These are phyloP conservation scores for Helarctos malayanus DNA, from an alignment of 2,797 vertebrate species.

Conservation along the genomic window DNA sequence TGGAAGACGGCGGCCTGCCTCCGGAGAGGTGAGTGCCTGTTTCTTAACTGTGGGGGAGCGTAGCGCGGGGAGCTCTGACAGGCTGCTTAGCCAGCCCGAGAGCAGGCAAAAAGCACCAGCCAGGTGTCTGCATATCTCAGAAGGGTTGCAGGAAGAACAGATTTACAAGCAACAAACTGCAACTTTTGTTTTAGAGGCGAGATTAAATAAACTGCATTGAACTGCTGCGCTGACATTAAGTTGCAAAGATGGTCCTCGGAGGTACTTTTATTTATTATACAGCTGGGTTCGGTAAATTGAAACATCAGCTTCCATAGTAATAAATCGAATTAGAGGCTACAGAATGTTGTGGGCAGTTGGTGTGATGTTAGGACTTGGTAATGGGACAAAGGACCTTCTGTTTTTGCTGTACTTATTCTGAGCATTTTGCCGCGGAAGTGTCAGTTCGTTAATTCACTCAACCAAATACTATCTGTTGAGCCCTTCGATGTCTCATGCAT, in stretches of 20 bases:
- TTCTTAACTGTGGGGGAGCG: neutral
- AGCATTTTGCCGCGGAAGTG: neutral
- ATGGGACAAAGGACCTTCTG: neutral
- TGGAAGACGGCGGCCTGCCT: constrained; percentile 74
- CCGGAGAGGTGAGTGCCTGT: constrained; percentile 82
- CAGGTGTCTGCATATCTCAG: neutral
- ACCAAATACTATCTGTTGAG: neutral
- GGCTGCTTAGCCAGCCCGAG: neutral
- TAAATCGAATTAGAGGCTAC: constrained; percentile 23
- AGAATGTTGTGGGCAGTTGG: neutral
- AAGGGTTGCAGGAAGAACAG: rapidly evolving
- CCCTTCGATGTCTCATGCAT: neutral
- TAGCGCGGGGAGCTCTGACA: rapidly evolving
- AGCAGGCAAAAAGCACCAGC: neutral
- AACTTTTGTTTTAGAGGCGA: constrained; percentile 59
- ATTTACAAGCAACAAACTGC: neutral
- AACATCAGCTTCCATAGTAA: constrained; percentile 48
- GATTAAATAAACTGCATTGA: constrained; percentile 59
- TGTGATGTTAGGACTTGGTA: neutral
- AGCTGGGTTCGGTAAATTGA: constrained; percentile 30
- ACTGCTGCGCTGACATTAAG: neutral
- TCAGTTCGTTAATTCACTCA: neutral
- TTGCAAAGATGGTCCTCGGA: constrained; percentile 40
- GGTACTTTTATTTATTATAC: constrained; percentile 28
- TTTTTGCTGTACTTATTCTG: neutral